Evolutionary conservation across 2,888 invertebrate species (phyloP).

Genomic region (Cerceris rybyensis): DNA sequence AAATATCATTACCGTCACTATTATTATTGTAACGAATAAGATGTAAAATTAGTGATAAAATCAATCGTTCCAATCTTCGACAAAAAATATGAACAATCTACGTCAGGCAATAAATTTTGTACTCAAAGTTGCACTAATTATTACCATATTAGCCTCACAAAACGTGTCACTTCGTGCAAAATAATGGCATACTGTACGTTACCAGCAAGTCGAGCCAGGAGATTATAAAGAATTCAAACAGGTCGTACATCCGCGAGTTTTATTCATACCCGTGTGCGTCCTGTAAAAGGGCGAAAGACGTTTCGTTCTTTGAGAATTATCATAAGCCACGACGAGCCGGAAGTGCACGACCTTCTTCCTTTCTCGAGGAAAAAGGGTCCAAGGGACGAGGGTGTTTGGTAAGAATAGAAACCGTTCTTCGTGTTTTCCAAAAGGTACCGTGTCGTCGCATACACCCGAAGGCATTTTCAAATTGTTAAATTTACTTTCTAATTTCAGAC

Average conservation of each 20-base stretch:
- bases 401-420: slow-evolving; percentile 23
- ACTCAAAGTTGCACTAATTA: no score
- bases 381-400: slow-evolving; percentile 24
- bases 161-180: not conserved
- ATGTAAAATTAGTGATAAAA: no score
- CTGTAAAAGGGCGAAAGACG: slow-evolving; percentile 18
- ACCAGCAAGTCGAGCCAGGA: not conserved
- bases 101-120: no score
- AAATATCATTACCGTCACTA: no score
- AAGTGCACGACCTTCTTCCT: slow-evolving; percentile 33
- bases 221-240: slow-evolving; percentile 17
- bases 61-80: no score
- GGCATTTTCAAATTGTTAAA: not conserved
- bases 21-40: no score
- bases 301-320: slow-evolving; percentile 21
- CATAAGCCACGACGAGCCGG: slow-evolving; percentile 27
- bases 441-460: not conserved
- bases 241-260: slow-evolving; percentile 17
- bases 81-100: no score
- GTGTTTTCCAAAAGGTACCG: not conserved
- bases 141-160: not conserved
- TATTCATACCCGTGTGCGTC: slow-evolving; percentile 15
- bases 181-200: not conserved
- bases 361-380: slow-evolving; percentile 30
- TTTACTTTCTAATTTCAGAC: not conserved